Base-by-base conservation (phyloP, 2,113 vertebrate species). In the Platysteira castanea region DNA sequence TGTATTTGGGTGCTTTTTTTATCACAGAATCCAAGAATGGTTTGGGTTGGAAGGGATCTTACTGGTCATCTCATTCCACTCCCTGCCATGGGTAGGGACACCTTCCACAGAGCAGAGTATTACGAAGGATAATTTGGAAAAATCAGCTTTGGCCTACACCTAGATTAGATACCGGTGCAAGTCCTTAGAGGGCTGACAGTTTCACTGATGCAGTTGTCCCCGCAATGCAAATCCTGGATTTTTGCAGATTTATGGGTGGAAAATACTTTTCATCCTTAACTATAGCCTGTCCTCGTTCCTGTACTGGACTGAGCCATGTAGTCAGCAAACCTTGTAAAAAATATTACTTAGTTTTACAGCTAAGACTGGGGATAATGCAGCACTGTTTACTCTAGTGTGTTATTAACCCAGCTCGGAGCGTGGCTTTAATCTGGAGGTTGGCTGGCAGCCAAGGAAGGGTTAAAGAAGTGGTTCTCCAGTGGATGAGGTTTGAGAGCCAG, bases 341-440 rank as follows among this genome's bases (percentile, higher is more conserved):
- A 0, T n/a, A 90, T n/a, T 15, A 47, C 18, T 39, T 61, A 17
- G 71, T 76, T 95, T 73, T 79, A 52, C 49, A 21, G 50, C 85
- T 65, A 69, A 53, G 31, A 13, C 23, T 24, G 85, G 33, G 52
- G 68, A 33, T 70, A 81, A 80, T 44, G 21, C 12, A 78, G 53
- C 56, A 11, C 33, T 68, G 89, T 93, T 89, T 71, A 67, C 2
- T 3, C 75, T 61, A 5, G 39, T 35, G 33, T 67, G 64, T 95
- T 92, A 81, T 54, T 88, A 94, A 65, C 85, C 75, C 54, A 69
- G 6, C 44, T 57, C 12, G 1, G 91, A 95, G 47, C 52, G 31
- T 7, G 64, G 80, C 30, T 90, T 93, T 90, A 74, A 87, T 95
- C 83, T 86, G 76, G 17, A 78, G 76, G 10, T 39, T 95, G 96